These are phyloP conservation scores for western clawed frog (Xenopus tropicalis) DNA, from an alignment of 2,113 vertebrate species.

Conservation along the genomic window DNA sequence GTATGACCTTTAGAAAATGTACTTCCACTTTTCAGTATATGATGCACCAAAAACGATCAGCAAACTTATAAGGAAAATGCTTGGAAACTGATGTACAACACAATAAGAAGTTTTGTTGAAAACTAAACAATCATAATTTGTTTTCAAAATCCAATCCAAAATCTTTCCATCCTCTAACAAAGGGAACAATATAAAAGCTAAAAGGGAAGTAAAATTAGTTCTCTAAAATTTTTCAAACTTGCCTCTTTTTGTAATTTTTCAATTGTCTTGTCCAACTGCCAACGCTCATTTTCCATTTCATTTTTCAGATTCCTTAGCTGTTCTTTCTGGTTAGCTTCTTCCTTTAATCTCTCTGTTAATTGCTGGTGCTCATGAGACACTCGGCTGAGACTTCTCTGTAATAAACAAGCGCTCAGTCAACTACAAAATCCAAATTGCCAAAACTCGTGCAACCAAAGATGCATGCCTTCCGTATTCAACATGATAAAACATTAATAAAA, in stretches of 20 bases:
- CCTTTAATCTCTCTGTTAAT: conserved; percentile 72
- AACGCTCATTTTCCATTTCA: conserved; percentile 80
- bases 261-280: conserved; percentile 78
- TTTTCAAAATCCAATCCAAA: no score
- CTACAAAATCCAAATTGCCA: not conserved
- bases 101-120: no score
- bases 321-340: conserved; percentile 83
- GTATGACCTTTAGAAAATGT: no score
- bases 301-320: conserved; percentile 82
- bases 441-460: not conserved
- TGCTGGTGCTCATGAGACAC: conserved; percentile 72
- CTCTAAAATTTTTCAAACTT: conserved; percentile 33
- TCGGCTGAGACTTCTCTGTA: conserved; percentile 72
- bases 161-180: not conserved
- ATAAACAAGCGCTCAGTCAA: not conserved
- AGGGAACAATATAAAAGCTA: not conserved
- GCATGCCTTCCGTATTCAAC: not conserved
- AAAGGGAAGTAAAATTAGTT: not conserved
- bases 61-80: no score
- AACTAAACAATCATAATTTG: no score
- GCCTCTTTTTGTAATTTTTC: conserved; percentile 92
- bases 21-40: no score
- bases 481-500: not conserved
- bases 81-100: no score
- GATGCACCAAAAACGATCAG: no score